Base-by-base conservation (phyloP, 2,888 invertebrate genomes). In the Alsophila aescularia region DNA sequence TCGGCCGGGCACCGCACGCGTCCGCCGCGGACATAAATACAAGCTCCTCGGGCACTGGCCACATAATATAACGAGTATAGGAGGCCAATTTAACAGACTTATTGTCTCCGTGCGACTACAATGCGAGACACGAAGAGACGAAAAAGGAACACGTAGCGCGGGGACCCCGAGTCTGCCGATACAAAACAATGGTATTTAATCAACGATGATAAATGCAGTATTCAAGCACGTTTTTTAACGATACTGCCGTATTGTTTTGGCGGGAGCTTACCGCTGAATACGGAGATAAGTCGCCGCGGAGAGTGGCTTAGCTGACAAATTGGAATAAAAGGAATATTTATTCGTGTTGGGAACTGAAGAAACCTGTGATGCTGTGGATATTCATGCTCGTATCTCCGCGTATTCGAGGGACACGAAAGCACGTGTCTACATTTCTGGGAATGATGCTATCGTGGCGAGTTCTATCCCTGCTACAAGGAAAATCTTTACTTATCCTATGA, bases 111-210 rank as follows among this genome's bases (percentile, higher is more conserved):
- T 65, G 70, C 77, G 75, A 77, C 77, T 86, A 90, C 86, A 90
- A 89, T 87, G 85, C 89, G 82, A 84, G 85, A 87, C 85, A 83
- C 72, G 80, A 78, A 75, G 77, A 77, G 80, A 80, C 74, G 81
- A 83, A 90, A 90, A 90, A 90, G 76, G 81, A 89, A 71, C 79
- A 86, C 72, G 83, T 84, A 70, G 66, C 62, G 57, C 66, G 85
- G 87, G 79, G 84, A 83, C 85, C 81, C 85, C 81, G 79, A 79
- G 83, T 79, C 85, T 85, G 81, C 84, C 86, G 86, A 87, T 88
- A 90, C 90, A 89, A 91, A 90, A 90, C 91, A 90, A 90, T 90
- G 90, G 90, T 90, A 91, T 91, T 91, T 91, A 91, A 91, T 90
- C 91, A 90, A 86, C 85, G 89, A 90, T 91, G 91, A 91, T 90